A percentile compares a stretch with the other conserved stretches of the same genome.
phyloP scores from a whole-genome alignment of 2,113 vertebrate species.

The Spermophilus dauricus region DNA sequence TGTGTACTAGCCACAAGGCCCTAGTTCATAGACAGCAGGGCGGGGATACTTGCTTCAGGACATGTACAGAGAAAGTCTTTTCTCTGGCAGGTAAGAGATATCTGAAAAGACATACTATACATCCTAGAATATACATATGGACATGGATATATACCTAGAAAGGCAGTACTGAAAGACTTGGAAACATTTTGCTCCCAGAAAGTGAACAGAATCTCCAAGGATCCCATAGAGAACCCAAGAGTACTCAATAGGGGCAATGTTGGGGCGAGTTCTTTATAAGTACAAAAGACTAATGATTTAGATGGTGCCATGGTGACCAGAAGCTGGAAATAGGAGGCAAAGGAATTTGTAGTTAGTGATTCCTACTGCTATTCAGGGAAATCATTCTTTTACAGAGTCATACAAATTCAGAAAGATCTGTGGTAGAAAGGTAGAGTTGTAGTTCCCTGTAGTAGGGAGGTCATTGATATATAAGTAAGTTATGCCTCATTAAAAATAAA shows the following conservation, averaged over 20 bases:
- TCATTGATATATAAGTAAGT: not conserved
- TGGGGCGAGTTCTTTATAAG: not conserved
- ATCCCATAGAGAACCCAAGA: not conserved
- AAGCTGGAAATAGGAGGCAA: not conserved
- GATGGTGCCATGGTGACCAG: not conserved
- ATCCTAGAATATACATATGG: not conserved
- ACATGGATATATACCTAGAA: not conserved
- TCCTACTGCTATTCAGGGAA: not conserved
- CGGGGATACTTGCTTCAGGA: not conserved
- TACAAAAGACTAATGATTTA: not conserved
- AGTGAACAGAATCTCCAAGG: not conserved
- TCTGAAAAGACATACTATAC: not conserved
- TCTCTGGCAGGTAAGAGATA: not conserved
- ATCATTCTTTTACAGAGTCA: not conserved
- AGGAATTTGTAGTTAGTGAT: not conserved
- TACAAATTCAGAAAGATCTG: not conserved
- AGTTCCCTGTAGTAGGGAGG: not conserved
- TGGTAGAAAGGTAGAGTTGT: not conserved
- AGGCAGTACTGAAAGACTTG: not conserved
- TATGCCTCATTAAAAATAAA: not conserved
- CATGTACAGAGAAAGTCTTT: not conserved
- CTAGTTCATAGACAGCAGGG: not conserved
- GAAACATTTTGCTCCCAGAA: not conserved
- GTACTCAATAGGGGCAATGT: accelerated
- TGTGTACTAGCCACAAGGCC: not conserved